phyloP scores from a whole-genome alignment of 2,113 vertebrate species.

The Engraulis encrasicolus region DNA sequence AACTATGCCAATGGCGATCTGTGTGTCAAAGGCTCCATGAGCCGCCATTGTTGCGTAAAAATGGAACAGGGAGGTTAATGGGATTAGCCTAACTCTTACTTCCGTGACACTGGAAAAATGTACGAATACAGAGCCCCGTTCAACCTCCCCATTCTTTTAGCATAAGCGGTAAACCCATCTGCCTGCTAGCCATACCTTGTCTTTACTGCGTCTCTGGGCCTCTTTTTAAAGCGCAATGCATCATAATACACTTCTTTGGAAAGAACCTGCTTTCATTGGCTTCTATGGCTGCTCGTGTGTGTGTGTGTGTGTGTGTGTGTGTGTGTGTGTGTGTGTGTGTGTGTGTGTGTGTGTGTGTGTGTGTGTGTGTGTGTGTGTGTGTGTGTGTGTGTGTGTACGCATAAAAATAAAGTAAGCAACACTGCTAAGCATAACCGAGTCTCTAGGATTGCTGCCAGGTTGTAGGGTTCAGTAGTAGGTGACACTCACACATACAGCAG shows the following conservation, averaged over 20 bases:
- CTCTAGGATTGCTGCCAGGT: slow-evolving; percentile 14
- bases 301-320: too few species aligned
- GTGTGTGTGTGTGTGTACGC: background rate
- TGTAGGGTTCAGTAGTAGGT: background rate
- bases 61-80: too few species aligned
- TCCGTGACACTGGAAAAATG: too few species aligned
- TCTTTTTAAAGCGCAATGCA: background rate
- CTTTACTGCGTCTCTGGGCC: background rate
- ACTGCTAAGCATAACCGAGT: background rate
- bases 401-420: slow-evolving; percentile 1
- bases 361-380: background rate
- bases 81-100: too few species aligned
- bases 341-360: background rate
- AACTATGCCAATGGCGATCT: too few species aligned
- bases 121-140: background rate
- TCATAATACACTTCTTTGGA: background rate
- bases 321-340: too few species aligned
- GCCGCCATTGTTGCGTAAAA: too few species aligned
- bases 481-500: background rate
- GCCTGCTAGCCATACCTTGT: slow-evolving; percentile 1
- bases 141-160: background rate
- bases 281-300: background rate
- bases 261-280: background rate
- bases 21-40: too few species aligned
- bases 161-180: background rate